Evolutionary conservation across 2,797 vertebrate species (phyloP).

Genomic region (Apogon hyalosoma): DNA sequence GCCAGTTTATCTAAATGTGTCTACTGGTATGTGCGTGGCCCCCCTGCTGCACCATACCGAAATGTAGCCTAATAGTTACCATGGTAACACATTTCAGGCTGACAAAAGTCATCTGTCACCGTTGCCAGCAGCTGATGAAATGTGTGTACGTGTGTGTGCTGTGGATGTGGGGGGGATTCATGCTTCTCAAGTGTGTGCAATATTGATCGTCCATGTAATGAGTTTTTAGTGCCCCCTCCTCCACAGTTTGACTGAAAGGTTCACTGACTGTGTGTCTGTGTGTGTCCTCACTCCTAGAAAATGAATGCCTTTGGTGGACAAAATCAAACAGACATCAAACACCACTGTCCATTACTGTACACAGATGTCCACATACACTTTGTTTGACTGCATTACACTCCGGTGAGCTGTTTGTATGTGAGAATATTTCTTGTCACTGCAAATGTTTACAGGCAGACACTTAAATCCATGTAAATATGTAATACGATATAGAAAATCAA

Average conservation of each 20-base stretch:
- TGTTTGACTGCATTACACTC: background rate
- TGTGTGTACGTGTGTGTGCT: slow-evolving; percentile 43
- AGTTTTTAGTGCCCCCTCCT: slow-evolving; percentile 82
- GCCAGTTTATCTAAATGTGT: slow-evolving; percentile 48
- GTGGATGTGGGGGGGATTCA: slow-evolving; percentile 40
- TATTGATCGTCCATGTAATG: slow-evolving; percentile 85
- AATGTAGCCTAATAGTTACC: slow-evolving; percentile 78
- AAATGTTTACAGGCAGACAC: too few relatives aligned
- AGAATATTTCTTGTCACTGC: background rate
- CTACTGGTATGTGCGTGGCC: slow-evolving; percentile 20
- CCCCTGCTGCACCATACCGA: slow-evolving; percentile 49
- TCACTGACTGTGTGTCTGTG: slow-evolving; percentile 41
- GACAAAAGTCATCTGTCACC: slow-evolving; percentile 81
- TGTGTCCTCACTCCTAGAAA: slow-evolving; percentile 43
- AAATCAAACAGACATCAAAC: slow-evolving; percentile 59
- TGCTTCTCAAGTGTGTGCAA: slow-evolving; percentile 74
- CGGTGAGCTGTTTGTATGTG: background rate
- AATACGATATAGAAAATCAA: slow-evolving; percentile 15
- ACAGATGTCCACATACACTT: slow-evolving; percentile 1
- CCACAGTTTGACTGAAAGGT: slow-evolving; percentile 68
- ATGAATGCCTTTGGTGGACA: slow-evolving; percentile 46
- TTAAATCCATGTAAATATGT: slow-evolving; percentile 9
- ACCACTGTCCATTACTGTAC: slow-evolving; percentile 15
- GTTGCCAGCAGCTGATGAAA: slow-evolving; percentile 60
- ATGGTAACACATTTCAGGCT: slow-evolving; percentile 77